phyloP scores from a whole-genome alignment of 2,888 invertebrate genomes.

The Epirrita christyi region DNA sequence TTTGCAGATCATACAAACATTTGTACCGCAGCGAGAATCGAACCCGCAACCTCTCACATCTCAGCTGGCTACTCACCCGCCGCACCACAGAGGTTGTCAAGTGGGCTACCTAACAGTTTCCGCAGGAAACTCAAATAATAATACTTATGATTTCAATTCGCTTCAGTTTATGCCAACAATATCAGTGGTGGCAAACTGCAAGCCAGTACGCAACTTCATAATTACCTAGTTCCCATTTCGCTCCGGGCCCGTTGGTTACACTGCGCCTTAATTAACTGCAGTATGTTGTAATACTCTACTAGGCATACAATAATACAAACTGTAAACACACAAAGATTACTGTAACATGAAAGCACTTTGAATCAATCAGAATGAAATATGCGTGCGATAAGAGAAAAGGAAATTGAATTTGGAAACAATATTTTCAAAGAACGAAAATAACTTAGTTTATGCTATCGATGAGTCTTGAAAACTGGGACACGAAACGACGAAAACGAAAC shows the following conservation, averaged over 20 bases:
- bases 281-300: constrained; percentile 57
- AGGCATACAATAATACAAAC: constrained; percentile 52
- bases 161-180: constrained; percentile 35
- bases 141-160: constrained; percentile 30
- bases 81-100: no score
- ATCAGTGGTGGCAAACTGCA: constrained; percentile 56
- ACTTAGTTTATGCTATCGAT: no score
- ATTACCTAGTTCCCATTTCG: constrained; percentile 82
- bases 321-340: constrained; percentile 15
- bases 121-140: no score
- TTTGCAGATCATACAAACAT: no score
- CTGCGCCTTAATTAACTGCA: constrained; percentile 78
- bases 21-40: no score
- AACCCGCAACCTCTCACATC: no score
- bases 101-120: no score
- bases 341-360: neutral
- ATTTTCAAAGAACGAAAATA: no score
- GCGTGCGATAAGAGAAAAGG: neutral
- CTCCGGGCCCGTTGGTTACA: constrained; percentile 67
- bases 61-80: no score
- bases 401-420: no score
- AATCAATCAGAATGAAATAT: neutral
- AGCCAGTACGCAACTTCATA: constrained; percentile 78
- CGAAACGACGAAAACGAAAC: no score
- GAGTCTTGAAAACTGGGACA: no score